Evolutionary conservation across 2,113 vertebrate species (phyloP).

Genomic region (Oxyruncus cristatus): DNA sequence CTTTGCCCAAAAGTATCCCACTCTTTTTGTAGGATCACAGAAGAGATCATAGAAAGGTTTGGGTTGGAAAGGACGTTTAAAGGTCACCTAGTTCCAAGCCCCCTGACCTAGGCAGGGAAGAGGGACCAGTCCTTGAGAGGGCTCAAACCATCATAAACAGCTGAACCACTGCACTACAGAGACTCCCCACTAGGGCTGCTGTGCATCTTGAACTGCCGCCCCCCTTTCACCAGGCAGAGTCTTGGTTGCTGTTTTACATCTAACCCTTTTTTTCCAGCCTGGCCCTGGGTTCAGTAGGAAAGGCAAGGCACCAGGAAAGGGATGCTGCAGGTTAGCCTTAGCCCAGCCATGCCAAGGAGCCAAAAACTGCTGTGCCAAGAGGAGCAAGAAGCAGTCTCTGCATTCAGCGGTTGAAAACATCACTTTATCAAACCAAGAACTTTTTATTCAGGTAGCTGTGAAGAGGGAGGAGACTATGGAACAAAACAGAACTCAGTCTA

Average conservation of each 20-base stretch:
- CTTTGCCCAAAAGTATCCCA: not conserved
- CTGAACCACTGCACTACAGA: conserved; percentile 70
- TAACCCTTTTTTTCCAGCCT: not conserved
- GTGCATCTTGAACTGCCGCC: not conserved
- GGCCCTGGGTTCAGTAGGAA: not conserved
- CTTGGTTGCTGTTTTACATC: not conserved
- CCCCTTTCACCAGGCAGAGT: too few relatives aligned
- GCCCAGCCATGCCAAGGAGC: not conserved
- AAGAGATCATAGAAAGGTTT: not conserved
- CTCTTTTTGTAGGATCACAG: accelerated
- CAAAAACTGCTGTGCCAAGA: not conserved
- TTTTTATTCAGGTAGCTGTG: not conserved
- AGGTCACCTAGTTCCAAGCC: not conserved
- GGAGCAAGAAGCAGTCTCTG: not conserved
- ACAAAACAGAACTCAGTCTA: accelerated
- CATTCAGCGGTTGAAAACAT: accelerated
- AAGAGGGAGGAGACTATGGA: not conserved
- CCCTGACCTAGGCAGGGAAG: accelerated
- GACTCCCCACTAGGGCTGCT: not conserved
- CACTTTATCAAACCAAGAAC: not conserved
- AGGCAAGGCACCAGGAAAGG: not conserved
- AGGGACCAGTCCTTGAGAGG: conserved; percentile 34
- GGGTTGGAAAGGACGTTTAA: not conserved
- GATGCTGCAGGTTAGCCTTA: not conserved
- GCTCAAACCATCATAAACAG: conserved; percentile 77